A percentile compares a stretch with the other conserved stretches of the same genome.
Evolutionary conservation across 2,888 invertebrate genomes (phyloP).

Genomic region (Tenthredo mesomela): DNA sequence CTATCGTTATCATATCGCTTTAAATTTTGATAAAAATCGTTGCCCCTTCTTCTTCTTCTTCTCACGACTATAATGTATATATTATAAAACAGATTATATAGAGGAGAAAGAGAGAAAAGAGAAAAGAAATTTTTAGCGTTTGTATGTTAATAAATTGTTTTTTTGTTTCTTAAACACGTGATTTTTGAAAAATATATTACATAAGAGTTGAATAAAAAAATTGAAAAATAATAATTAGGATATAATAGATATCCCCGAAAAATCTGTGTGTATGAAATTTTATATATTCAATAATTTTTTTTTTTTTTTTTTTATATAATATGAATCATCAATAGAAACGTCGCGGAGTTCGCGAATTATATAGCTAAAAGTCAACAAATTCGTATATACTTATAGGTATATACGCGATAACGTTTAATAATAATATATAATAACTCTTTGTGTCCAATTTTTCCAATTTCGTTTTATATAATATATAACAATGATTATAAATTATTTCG

Average conservation of each 20-base stretch:
- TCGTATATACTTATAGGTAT: no score
- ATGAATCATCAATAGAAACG: background rate
- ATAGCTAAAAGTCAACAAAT: slow-evolving; percentile 2
- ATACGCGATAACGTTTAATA: background rate
- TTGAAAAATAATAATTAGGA: no score
- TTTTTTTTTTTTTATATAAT: no score
- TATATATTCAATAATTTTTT: no score
- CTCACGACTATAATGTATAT: background rate
- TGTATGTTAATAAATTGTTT: no score
- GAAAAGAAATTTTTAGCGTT: no score
- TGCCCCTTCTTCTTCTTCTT: background rate
- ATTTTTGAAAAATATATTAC: no score
- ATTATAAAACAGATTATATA: background rate
- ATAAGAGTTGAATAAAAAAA: no score
- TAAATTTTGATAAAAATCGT: slow-evolving; percentile 6
- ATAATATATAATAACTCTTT: background rate
- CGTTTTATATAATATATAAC: background rate
- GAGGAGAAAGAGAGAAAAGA: no score
- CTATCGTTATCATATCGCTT: background rate
- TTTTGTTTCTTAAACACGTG: no score
- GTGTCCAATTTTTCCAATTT: background rate
- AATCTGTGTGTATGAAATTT: background rate
- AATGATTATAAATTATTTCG: background rate
- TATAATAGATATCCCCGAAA: background rate
- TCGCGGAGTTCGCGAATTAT: background rate